These are phyloP conservation scores for Misgurnus anguillicaudatus DNA, from an alignment of 2,113 vertebrate genomes.

Conservation along the genomic window DNA sequence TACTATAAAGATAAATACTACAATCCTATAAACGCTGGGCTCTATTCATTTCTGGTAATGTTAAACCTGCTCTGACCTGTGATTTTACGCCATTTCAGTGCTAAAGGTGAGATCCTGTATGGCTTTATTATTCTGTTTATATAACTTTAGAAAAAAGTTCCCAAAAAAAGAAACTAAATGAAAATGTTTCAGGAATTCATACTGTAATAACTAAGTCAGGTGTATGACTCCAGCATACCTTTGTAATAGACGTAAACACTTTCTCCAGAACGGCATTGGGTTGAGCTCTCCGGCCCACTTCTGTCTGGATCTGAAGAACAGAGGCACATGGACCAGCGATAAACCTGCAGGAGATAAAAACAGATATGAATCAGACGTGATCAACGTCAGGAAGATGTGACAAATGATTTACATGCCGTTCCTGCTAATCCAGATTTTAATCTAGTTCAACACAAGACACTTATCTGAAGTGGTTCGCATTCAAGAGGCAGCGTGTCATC, in stretches of 20 bases:
- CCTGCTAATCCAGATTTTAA: background rate
- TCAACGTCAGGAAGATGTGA: too few species aligned
- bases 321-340: constrained; percentile 87
- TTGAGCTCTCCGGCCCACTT: constrained; percentile 76
- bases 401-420: background rate
- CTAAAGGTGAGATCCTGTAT: background rate
- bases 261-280: constrained; percentile 93
- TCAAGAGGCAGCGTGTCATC: too few species aligned
- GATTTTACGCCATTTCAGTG: background rate
- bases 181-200: too few species aligned
- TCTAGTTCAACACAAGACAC: background rate
- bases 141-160: too few species aligned
- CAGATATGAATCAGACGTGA: background rate
- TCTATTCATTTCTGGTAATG: background rate
- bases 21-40: background rate
- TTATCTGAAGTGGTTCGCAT: background rate
- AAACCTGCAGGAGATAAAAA: constrained; percentile 74
- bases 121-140: background rate
- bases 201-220: too few species aligned
- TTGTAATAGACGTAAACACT: constrained; percentile 93
- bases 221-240: constrained; percentile 71
- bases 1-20: constrained; percentile 19
- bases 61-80: constrained; percentile 6
- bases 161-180: too few species aligned
- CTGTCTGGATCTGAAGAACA: constrained; percentile 81